These are phyloP conservation scores for Ischnura elegans DNA, from an alignment of 2,888 invertebrate genomes.

Conservation along the genomic window DNA sequence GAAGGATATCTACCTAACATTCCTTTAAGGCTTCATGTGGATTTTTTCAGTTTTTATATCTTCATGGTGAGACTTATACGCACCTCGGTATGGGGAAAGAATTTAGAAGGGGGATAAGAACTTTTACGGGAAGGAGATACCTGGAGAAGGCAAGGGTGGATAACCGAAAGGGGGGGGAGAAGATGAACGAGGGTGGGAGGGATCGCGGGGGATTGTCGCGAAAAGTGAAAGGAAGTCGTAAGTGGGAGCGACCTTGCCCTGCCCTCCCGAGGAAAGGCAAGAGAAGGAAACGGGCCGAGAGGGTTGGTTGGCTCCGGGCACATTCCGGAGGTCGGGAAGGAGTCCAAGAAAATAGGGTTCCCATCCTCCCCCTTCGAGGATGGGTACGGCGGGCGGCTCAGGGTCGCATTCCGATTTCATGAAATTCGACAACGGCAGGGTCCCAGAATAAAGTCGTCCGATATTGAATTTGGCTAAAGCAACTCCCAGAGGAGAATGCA, in stretches of 20 bases:
- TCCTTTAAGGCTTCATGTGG: too few relatives aligned
- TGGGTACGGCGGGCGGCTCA: neutral
- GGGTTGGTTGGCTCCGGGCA: neutral
- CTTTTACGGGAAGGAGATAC: too few relatives aligned
- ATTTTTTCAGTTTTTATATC: too few relatives aligned
- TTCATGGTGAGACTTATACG: too few relatives aligned
- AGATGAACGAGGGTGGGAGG: neutral
- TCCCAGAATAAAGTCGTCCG: neutral
- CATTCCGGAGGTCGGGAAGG: neutral
- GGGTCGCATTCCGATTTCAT: slow-evolving; percentile 1
- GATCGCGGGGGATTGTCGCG: neutral
- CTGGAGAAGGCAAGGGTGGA: too few relatives aligned
- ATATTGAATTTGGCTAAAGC: slow-evolving; percentile 2
- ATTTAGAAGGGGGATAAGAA: too few relatives aligned
- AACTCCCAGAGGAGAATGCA: neutral
- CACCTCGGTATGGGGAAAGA: too few relatives aligned
- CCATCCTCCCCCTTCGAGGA: neutral
- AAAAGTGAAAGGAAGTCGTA: neutral
- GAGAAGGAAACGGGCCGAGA: neutral
- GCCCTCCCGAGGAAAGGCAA: neutral
- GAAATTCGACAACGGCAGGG: neutral
- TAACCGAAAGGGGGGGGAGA: neutral
- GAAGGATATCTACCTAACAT: too few relatives aligned
- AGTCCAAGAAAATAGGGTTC: slow-evolving; percentile 13
- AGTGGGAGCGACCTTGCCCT: neutral